Conservation (phyloP, 2,113 vertebrate species). For the Myiopsitta monachus region DNA sequence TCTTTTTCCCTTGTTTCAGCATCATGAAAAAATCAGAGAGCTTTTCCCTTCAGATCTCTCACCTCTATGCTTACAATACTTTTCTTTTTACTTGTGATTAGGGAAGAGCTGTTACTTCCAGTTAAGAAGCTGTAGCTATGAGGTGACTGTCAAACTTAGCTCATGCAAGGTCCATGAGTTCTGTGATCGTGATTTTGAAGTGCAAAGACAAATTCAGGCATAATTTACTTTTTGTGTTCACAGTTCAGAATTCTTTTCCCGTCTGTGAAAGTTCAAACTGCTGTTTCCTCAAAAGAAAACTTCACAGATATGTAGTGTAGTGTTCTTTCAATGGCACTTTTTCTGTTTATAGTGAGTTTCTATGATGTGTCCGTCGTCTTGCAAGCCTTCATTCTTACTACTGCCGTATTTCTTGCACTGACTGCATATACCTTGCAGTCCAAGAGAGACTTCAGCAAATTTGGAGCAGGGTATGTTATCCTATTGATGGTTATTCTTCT, state of each 20-base stretch:
- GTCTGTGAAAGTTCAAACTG: not conserved
- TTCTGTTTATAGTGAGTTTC: conserved; percentile 84
- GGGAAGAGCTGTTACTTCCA: not conserved
- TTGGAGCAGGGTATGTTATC: conserved; percentile 88
- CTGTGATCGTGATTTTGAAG: not conserved
- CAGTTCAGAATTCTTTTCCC: not conserved
- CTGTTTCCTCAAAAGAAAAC: not conserved
- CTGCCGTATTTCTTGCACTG: conserved; percentile 87
- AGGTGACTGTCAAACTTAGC: not conserved
- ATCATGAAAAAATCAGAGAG: not conserved
- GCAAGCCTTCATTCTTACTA: conserved; percentile 89
- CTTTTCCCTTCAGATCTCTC: not conserved
- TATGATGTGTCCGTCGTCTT: conserved; percentile 86
- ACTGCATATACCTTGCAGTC: conserved; percentile 92
- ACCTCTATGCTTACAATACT: not conserved
- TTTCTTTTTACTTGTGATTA: not conserved
- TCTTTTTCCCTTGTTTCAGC: not conserved
- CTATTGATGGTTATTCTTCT: not conserved
- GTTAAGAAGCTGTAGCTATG: not conserved
- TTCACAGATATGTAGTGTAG: not conserved
- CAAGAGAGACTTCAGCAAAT: conserved; percentile 92
- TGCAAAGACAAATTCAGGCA: not conserved
- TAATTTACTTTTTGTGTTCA: not conserved
- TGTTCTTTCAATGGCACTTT: not conserved
- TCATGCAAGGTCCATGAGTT: not conserved